Evolutionary conservation across 2,113 vertebrate genomes (phyloP).

Genomic region (Poicephalus gulielmi): DNA sequence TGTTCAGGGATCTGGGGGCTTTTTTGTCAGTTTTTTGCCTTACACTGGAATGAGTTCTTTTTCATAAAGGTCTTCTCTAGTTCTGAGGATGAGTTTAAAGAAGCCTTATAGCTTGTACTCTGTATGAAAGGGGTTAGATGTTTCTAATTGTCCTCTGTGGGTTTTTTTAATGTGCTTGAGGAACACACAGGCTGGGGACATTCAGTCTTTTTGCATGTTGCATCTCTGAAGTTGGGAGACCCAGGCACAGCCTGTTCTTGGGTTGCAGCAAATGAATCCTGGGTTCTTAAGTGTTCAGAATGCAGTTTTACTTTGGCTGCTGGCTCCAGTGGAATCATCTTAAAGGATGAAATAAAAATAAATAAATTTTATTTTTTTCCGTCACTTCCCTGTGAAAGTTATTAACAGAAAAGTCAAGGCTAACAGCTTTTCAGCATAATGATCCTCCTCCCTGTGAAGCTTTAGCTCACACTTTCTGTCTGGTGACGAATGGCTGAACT

Average conservation of each 20-base stretch:
- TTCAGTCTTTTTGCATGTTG: not conserved
- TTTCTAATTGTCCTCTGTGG: not conserved
- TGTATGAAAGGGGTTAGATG: not conserved
- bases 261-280: not conserved
- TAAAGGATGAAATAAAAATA: constrained; percentile 28
- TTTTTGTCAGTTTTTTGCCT: not conserved
- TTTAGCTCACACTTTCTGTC: constrained; percentile 31
- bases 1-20: not conserved
- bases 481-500: constrained; percentile 34
- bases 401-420: constrained; percentile 45
- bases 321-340: not conserved
- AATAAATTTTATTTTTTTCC: not conserved
- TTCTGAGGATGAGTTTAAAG: not conserved
- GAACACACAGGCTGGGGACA: not conserved
- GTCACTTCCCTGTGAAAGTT: constrained; percentile 35
- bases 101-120: not conserved
- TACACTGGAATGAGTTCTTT: not conserved
- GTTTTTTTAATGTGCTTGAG: not conserved
- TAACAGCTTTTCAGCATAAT: constrained; percentile 43
- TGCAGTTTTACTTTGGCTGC: not conserved
- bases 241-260: not conserved
- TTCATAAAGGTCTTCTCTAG: not conserved
- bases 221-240: not conserved
- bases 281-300: not conserved
- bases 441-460: constrained; percentile 13